Evolutionary conservation across 2,797 vertebrate genomes (phyloP), one percentile per base, ranked within the genome.

Genomic region (Siniperca obscura): DNA sequence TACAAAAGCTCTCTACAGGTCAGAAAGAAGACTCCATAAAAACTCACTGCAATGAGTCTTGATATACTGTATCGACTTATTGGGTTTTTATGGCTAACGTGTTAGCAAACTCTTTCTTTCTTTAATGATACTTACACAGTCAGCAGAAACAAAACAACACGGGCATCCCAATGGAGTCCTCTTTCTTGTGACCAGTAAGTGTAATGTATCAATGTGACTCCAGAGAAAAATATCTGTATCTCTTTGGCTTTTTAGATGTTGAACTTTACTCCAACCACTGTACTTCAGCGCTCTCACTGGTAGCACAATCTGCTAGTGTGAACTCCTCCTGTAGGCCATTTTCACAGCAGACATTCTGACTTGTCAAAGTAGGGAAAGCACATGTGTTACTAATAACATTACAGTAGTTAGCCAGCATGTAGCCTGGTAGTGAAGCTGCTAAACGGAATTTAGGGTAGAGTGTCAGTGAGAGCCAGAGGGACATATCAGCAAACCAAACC

Each of bases 181-280:
- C 4, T 55, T 46, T 65, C 19, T 19, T 36, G 74, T 46, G 74
- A 60, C 44, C 19, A 61, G 44, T 62, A n/a, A 55, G 46, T 61
- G 19, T 62, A 22, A 61, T 30, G 7, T 21, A 62, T 8, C 70
- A 7, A 36, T 53, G 7, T 36, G 34, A 62, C 0, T 56, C 19
- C 46, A 16, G 46, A 4, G 3, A 44, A 50, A 44, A 44, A 44
- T 0, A 25, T 16, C 56, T 13, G 12, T 8, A 62, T 62, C 11
- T 62, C 22, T 21, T 48, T 48, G 22, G 60, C 56, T 30, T 59
- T 22, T 25, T 11, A 25, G 4, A 25, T 56, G 59, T 38, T 34
- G 16, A 34, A 60, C 16, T 30, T 67, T 34, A 0, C 14, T 19
- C 13, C 62, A 48, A 68, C 65, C 44, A 7, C 3, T 48, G 30